Conservation (phyloP, 2,888 invertebrate species). For the Cartodere bifasciata region DNA sequence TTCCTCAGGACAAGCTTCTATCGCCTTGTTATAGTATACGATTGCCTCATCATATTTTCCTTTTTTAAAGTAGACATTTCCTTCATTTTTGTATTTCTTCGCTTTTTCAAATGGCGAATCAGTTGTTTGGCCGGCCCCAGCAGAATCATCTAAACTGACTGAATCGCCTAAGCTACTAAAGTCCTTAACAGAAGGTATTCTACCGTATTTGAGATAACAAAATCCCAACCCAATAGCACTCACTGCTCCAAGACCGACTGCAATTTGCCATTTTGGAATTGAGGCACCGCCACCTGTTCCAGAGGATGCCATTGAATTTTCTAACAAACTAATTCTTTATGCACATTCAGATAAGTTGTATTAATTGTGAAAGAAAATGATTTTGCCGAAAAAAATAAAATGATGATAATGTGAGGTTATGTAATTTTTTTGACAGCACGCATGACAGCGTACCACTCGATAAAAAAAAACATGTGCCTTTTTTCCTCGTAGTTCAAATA, state of each 20-base stretch:
- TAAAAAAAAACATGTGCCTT: too few species aligned
- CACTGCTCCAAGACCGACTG: slow-evolving; percentile 70
- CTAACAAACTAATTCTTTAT: not conserved
- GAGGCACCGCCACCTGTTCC: slow-evolving; percentile 25
- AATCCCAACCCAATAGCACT: slow-evolving; percentile 62
- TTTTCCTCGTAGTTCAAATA: too few species aligned
- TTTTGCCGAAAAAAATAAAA: not conserved
- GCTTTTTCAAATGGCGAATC: slow-evolving; percentile 60
- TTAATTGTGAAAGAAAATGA: too few species aligned
- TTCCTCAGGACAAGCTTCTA: slow-evolving; percentile 71
- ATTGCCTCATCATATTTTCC: slow-evolving; percentile 89
- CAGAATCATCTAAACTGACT: slow-evolving; percentile 25
- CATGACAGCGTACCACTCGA: not conserved
- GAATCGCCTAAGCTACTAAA: slow-evolving; percentile 16
- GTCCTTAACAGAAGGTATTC: slow-evolving; percentile 25
- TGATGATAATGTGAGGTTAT: slow-evolving; percentile 5
- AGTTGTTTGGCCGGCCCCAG: slow-evolving; percentile 38
- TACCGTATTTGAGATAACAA: slow-evolving; percentile 40
- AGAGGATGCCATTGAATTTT: slow-evolving; percentile 19
- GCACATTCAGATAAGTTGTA: not conserved
- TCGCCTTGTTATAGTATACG: slow-evolving; percentile 79
- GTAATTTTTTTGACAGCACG: slow-evolving; percentile 6
- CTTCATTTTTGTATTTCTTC: slow-evolving; percentile 71
- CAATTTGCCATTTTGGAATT: slow-evolving; percentile 77
- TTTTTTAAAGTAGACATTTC: slow-evolving; percentile 74